Evolutionary conservation across 2,888 invertebrate species (phyloP).

Genomic region (Drosophila borborema): DNA sequence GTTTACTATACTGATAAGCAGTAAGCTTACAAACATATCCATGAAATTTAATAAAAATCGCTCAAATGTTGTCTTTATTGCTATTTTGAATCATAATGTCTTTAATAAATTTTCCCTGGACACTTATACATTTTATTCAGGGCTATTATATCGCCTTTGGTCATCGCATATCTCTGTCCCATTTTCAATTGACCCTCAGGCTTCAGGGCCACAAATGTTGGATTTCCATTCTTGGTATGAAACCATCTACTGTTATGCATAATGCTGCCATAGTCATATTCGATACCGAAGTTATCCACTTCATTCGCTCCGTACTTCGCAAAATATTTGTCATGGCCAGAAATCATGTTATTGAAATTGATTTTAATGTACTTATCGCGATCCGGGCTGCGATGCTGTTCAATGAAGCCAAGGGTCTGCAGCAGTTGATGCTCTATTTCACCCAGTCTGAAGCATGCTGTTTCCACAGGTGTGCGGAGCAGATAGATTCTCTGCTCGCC

Average conservation of each 20-base stretch:
- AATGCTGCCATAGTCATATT: slow-evolving; percentile 91
- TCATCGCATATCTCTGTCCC: slow-evolving; percentile 63
- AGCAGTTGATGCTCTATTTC: slow-evolving; percentile 89
- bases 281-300: slow-evolving; percentile 88
- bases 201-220: slow-evolving; percentile 88
- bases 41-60: no score
- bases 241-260: no score
- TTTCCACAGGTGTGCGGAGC: no score
- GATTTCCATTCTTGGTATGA: slow-evolving; percentile 87
- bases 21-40: no score
- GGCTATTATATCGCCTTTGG: slow-evolving; percentile 53
- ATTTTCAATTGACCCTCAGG: slow-evolving; percentile 46
- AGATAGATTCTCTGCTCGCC: no score
- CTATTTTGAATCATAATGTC: no score
- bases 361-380: slow-evolving; percentile 89
- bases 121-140: slow-evolving; percentile 70
- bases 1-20: no score
- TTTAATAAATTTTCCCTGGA: background rate
- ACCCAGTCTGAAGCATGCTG: no score
- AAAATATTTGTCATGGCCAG: no score
- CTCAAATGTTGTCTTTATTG: no score
- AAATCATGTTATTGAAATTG: slow-evolving; percentile 62
- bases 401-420: slow-evolving; percentile 91
- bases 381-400: slow-evolving; percentile 91
- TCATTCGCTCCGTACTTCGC: no score